Evolutionary conservation across 2,797 vertebrate species (phyloP).

Genomic region (Melanotaenia maccullochi): DNA sequence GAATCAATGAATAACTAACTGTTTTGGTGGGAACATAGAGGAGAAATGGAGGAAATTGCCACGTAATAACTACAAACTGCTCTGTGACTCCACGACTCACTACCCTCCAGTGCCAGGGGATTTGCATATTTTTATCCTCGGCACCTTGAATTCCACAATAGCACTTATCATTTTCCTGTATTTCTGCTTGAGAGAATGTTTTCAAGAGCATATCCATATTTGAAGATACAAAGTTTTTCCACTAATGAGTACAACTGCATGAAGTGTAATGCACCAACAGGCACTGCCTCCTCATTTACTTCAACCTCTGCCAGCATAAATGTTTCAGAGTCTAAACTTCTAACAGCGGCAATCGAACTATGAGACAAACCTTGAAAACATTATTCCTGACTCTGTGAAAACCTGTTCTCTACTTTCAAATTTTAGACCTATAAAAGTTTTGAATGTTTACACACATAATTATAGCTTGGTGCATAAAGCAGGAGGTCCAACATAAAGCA

Average conservation of each 20-base stretch:
- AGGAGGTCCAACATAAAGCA: not conserved
- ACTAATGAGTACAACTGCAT: slow-evolving; percentile 43
- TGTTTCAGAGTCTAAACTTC: slow-evolving; percentile 29
- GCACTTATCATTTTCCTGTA: slow-evolving; percentile 28
- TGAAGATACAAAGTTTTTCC: slow-evolving; percentile 29
- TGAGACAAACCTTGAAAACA: not conserved
- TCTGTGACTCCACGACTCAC: slow-evolving; percentile 3
- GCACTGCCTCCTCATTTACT: slow-evolving; percentile 16
- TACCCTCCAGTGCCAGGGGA: slow-evolving; percentile 30
- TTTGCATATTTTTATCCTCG: slow-evolving; percentile 30
- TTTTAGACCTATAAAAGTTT: accelerated
- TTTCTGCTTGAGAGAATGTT: slow-evolving; percentile 20
- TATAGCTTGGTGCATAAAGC: not conserved
- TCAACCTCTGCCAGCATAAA: slow-evolving; percentile 10
- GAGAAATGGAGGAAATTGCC: slow-evolving; percentile 41
- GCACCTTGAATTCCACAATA: slow-evolving; percentile 11
- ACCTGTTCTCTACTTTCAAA: not conserved
- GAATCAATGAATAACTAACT: slow-evolving; percentile 13
- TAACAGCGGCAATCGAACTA: slow-evolving; percentile 4
- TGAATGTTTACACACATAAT: not conserved
- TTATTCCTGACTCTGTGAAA: not conserved
- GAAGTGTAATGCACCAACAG: slow-evolving; percentile 12
- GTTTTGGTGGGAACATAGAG: slow-evolving; percentile 34
- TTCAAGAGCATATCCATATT: slow-evolving; percentile 4
- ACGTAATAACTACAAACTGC: slow-evolving; percentile 35